Conservation (phyloP, 2,797 vertebrate genomes). For the Takifugu rubripes region DNA sequence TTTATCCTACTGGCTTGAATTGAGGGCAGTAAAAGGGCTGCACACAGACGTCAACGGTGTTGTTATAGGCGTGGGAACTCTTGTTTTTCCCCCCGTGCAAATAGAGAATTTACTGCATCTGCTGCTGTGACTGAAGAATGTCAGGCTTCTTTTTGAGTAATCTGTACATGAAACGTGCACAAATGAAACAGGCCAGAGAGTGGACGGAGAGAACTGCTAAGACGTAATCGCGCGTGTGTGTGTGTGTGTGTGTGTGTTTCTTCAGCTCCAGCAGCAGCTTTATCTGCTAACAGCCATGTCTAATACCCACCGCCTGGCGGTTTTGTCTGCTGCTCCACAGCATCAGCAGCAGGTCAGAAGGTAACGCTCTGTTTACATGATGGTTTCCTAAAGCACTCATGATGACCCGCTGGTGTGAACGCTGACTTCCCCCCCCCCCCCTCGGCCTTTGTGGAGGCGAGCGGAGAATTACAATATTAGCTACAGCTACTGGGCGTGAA, state of each 20-base stretch:
- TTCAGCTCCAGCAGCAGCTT: conserved; percentile 59
- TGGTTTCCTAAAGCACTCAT: conserved; percentile 90
- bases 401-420: conserved; percentile 83
- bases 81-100: conserved; percentile 4
- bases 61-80: conserved; percentile 52
- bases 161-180: no score
- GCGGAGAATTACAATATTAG: conserved; percentile 87
- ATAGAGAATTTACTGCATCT: conserved; percentile 17
- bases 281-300: conserved; percentile 91
- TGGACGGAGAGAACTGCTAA: background rate
- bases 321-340: conserved; percentile 86
- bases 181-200: no score
- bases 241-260: conserved; percentile 28
- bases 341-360: conserved; percentile 93
- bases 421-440: conserved; percentile 78
- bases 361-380: conserved; percentile 94
- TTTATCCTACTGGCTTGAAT: conserved; percentile 35
- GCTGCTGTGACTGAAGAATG: conserved; percentile 1
- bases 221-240: conserved; percentile 6
- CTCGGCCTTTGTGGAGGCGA: conserved; percentile 70
- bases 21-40: conserved; percentile 43
- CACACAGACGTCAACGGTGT: conserved; percentile 22
- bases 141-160: background rate
- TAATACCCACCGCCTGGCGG: conserved; percentile 79
- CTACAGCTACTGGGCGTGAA: conserved; percentile 88